phyloP scores from a whole-genome alignment of 1,140 invertebrate genomes.

The Drosophila cardini region DNA sequence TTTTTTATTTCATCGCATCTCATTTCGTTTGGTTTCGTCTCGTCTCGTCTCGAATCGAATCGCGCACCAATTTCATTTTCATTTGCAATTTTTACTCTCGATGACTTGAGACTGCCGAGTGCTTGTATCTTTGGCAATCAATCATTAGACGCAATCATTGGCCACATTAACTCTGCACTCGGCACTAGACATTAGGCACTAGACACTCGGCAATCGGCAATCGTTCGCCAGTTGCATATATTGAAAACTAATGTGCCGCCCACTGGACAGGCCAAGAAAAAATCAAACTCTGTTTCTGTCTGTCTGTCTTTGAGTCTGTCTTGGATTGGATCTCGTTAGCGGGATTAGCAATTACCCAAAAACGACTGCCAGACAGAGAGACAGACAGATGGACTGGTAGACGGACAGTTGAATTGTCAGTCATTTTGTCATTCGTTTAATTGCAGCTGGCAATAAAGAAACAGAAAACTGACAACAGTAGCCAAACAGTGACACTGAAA shows the following conservation, averaged over 20 bases:
- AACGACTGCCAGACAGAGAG: conserved; percentile 48
- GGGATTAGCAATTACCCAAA: conserved; percentile 82
- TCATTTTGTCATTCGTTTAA: conserved; percentile 82
- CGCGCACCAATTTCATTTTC: conserved; percentile 73
- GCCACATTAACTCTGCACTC: conserved; percentile 77
- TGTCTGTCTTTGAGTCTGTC: neutral
- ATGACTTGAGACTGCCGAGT: conserved; percentile 22
- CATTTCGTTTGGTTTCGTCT: neutral
- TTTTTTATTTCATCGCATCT: neutral
- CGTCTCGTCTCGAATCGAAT: conserved; percentile 23
- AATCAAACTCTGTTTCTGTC: neutral
- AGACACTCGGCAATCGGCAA: conserved; percentile 40
- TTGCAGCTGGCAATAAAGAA: conserved; percentile 69
- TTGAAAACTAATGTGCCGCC: conserved; percentile 81
- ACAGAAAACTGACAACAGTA: conserved; percentile 51
- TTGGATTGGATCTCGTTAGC: conserved; percentile 68
- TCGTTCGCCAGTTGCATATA: conserved; percentile 50
- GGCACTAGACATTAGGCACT: neutral
- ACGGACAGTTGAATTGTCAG: conserved; percentile 68
- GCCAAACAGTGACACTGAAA: conserved; percentile 80
- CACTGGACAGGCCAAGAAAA: conserved; percentile 62
- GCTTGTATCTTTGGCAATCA: conserved; percentile 77
- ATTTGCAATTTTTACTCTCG: conserved; percentile 76
- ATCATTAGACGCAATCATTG: conserved; percentile 80
- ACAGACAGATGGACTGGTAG: conserved; percentile 14